Base-by-base conservation (phyloP, 2,888 invertebrate genomes). In the Pterobdella sp. region DNA sequence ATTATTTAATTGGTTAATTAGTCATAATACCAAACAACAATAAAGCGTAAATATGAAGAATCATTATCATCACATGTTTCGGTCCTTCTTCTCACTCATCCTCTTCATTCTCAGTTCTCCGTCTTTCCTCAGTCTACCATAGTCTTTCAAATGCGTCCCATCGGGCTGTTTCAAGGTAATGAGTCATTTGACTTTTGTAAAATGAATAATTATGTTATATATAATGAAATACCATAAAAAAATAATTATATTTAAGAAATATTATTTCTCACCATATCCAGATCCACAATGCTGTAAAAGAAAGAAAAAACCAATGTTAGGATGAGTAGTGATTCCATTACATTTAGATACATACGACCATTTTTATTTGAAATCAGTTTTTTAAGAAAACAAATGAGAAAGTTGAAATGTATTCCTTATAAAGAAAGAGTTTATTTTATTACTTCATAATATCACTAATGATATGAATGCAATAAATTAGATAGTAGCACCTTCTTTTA, bases 41-140 rank as follows among this genome's bases (percentile, higher is more conserved):
- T n/a, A n/a, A n/a, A n/a, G 35, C 36, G 36, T 72, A 22, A 74
- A 65, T 32, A 91, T 90, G 52, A 97, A n/a, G n/a, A n/a, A n/a
- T n/a, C n/a, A n/a, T n/a, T n/a, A n/a, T n/a, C n/a, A 7, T 42
- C 76, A 85, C 86, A 86, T 87, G 68, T 70, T 70, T 22, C 70
- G 36, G n/a, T 70, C 70, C 32, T 34, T 70, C 70, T 52, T 68
- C 52, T 56, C 68, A 37, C 7, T 56, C 1, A 31, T 71, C 34
- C 52, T 56, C 36, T 32, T 42, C 4, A 52, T 52, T 35, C 37
- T 72, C 4, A 49, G 87, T 84, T 96, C 96, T 14, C 95, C 96
- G 84, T 98, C 97, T 79, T 91, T 89, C 79, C 94, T 88, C 76
- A 97, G 86, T 63, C 93, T 88, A 0, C 97, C 98, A 84, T 93